Evolutionary conservation across 92 coral and sea anemone genomes (phyloP), one percentile per base, ranked within the genome.

Genomic region (Virgularia gustaviana): DNA sequence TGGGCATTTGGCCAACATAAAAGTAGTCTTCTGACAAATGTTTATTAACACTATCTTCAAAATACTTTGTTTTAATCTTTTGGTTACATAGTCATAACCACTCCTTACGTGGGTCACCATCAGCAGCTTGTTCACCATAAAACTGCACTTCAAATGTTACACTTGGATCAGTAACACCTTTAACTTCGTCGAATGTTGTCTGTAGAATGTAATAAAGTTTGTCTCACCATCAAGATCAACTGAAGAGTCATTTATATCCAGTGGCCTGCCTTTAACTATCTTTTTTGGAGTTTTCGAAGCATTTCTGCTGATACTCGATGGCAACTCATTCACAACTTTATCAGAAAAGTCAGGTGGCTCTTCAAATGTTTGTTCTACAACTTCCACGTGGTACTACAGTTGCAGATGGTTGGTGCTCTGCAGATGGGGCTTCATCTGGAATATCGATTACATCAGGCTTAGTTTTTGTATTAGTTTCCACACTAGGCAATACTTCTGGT

Each of bases 11-110:
- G 85, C 84, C 84, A 61, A 79, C 38, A 43, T 27, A 54, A 43
- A 30, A 82, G 37, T 77, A 77, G 36, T 71, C 79, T 12, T 83
- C 75, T 13, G 79, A 61, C 44, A 71, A 38, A 56, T 55, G 75
- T 29, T 82, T 60, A 35, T 60, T 77, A 3, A 81, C 63, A 37
- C 87, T 79, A 38, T 71, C 59, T n/a, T 70, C 78, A 68, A 82
- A 82, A 76, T 76, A 76, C 10, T 54, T 61, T 57, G 31, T 79
- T n/a, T n/a, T 72, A 22, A 79, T 79, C 20, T 47, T 71, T 8
- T 72, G 76, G 65, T 83, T 78, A 65, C 84, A 78, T 15, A 78
- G 72, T 78, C 80, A 51, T 2, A 78, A 49, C 83, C 81, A 83
- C 19, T 78, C 80, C 43, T 72, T 79, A 5, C 80, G 47, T 34